phyloP scores from a whole-genome alignment of 2,113 vertebrate genomes.

The Elanoides forficatus region DNA sequence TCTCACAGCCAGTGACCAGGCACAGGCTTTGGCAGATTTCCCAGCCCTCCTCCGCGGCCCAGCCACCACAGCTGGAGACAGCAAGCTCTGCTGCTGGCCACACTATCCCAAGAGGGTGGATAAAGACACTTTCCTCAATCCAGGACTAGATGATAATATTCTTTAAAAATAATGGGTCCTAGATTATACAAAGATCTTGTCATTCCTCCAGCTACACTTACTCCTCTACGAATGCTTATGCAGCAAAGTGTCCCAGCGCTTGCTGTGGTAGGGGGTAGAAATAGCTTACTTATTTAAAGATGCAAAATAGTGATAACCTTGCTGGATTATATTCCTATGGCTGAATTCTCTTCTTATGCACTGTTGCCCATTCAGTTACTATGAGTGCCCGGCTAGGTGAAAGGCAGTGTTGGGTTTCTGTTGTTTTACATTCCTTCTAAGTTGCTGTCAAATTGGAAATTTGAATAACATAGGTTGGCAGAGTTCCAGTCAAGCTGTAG shows the following conservation, averaged over 20 bases:
- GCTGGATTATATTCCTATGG: neutral
- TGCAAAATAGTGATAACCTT: neutral
- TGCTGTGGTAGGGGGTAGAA: neutral
- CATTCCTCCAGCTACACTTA: neutral
- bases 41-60: neutral
- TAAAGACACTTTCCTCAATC: neutral
- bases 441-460: neutral
- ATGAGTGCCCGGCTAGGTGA: neutral
- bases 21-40: neutral
- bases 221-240: neutral
- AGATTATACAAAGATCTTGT: neutral
- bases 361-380: neutral
- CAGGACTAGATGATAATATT: neutral
- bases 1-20: neutral
- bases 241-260: neutral
- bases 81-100: neutral
- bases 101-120: rapidly evolving
- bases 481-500: neutral
- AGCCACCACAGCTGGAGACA: neutral
- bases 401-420: neutral
- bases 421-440: neutral
- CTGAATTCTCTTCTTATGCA: neutral
- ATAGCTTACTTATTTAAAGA: neutral
- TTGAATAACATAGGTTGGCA: neutral
- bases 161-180: neutral